Evolutionary conservation across 1,140 invertebrate species (phyloP), one percentile per base, ranked within the genome.

Genomic region (Heliothis virescens): DNA sequence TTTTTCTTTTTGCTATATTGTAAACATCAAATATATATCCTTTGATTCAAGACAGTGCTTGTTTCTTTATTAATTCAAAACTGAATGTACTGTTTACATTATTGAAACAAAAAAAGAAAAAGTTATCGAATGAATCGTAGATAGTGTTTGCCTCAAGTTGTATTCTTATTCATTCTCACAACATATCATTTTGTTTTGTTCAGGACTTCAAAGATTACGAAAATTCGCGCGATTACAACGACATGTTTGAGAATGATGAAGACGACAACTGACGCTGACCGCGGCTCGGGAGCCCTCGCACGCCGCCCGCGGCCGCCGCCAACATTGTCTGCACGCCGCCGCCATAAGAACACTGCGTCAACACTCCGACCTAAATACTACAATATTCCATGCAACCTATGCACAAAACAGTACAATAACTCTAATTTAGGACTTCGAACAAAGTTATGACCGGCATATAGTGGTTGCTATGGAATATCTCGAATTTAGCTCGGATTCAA

Each of bases 161-260:
- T 88, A 84, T 84, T 92, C 89, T 92, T 90, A 89, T 89, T 92
- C 90, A 91, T 93, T 93, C 91, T 93, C 90, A 91, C 67, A 83
- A 81, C 82, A 82, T 85, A 60, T 79, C 83, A 60, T 88, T 87
- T 89, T 81, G 89, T 91, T 41, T 71, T 91, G 87, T 89, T 87
- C 89, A 94, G 93, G 93, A 94, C 79, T 86, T 94, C 85, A 94
- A 91, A 92, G 91, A 92, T 82, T 92, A 88, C 84, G 90, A 93
- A 86, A 90, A 92, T 82, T 88, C 92, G 69, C 89, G 89, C 79
- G 91, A 94, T 82, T 94, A 92, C 89, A 91, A 87, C 87, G 91
- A 94, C 80, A 90, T 94, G 92, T 94, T 94, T 93, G 91, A 94
- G 90, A 94, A 94, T 92, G 93, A 92, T 53, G 93, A 93, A 81